Evolutionary conservation across 2,888 invertebrate species (phyloP).

Genomic region (Barypeithes pellucidus): DNA sequence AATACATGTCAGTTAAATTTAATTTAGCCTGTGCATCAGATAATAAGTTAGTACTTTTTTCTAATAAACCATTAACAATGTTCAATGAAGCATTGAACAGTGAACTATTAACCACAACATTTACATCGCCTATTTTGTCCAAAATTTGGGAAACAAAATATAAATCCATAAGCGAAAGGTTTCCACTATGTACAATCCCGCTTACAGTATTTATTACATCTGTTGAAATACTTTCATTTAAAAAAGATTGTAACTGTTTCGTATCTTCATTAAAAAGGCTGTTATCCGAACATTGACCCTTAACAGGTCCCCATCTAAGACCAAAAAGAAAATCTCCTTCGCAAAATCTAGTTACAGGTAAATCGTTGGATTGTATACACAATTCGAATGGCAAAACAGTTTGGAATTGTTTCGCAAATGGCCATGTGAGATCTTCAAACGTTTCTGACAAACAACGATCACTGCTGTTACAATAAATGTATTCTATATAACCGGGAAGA

Average conservation of each 20-base stretch:
- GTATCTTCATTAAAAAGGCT: slow-evolving; percentile 49
- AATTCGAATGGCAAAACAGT: slow-evolving; percentile 73
- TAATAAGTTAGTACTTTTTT: slow-evolving; percentile 56
- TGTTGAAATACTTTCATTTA: slow-evolving; percentile 52
- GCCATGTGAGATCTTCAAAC: slow-evolving; percentile 68
- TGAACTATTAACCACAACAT: slow-evolving; percentile 15
- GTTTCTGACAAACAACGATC: slow-evolving; percentile 64
- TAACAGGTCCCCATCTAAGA: slow-evolving; percentile 72
- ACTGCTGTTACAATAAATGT: slow-evolving; percentile 60
- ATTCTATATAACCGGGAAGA: slow-evolving; percentile 44
- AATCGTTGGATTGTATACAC: slow-evolving; percentile 75
- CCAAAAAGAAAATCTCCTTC: slow-evolving; percentile 75
- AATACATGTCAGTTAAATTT: slow-evolving; percentile 78
- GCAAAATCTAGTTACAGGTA: slow-evolving; percentile 76
- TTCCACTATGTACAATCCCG: slow-evolving; percentile 54
- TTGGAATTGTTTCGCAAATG: slow-evolving; percentile 72
- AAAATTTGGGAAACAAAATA: slow-evolving; percentile 63
- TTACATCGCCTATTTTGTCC: slow-evolving; percentile 46
- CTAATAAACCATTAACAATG: slow-evolving; percentile 72
- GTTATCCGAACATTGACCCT: slow-evolving; percentile 61
- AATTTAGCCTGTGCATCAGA: slow-evolving; percentile 72
- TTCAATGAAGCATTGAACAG: slow-evolving; percentile 66
- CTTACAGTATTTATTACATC: slow-evolving; percentile 58
- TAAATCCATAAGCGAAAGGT: slow-evolving; percentile 63
- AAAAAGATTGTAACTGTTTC: slow-evolving; percentile 55